Percentiles rank a stretch among this genome's conserved stretches.
These are phyloP conservation scores for Reinhardtius hippoglossoides DNA, from an alignment of 2,113 vertebrate genomes.

Conservation along the genomic window DNA sequence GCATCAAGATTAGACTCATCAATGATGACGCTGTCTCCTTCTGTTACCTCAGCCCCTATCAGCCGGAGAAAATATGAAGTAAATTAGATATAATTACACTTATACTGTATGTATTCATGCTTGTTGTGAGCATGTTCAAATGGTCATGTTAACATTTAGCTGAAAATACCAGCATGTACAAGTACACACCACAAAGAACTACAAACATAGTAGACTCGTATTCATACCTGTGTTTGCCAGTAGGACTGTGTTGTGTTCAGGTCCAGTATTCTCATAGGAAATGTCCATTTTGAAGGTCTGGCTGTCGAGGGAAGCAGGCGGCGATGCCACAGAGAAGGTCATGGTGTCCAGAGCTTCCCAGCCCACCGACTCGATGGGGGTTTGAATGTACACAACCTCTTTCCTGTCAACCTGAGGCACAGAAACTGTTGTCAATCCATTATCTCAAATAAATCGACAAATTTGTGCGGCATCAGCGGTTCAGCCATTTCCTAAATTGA, in stretches of 20 bases:
- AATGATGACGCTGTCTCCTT: slow-evolving; percentile 87
- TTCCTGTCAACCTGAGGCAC: slow-evolving; percentile 84
- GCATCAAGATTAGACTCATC: slow-evolving; percentile 88
- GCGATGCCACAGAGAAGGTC: slow-evolving; percentile 84
- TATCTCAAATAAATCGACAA: slow-evolving; percentile 6
- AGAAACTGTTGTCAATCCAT: slow-evolving; percentile 27
- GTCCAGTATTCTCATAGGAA: slow-evolving; percentile 87
- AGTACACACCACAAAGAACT: neutral
- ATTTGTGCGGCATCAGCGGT: slow-evolving; percentile 20
- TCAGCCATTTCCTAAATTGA: slow-evolving; percentile 9
- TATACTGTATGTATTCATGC: no score
- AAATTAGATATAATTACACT: no score
- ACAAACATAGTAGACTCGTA: neutral
- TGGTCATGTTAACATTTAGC: neutral
- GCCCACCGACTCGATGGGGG: slow-evolving; percentile 68
- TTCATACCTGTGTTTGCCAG: slow-evolving; percentile 89
- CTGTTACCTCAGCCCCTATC: slow-evolving; percentile 85
- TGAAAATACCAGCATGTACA: neutral
- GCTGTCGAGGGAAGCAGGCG: slow-evolving; percentile 83
- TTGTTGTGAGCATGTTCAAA: no score
- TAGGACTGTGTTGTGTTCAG: slow-evolving; percentile 81
- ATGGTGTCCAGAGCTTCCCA: slow-evolving; percentile 89
- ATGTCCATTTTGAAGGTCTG: slow-evolving; percentile 86
- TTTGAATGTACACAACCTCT: slow-evolving; percentile 86
- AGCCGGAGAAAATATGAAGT: neutral